Conservation (phyloP, 2,888 invertebrate species). For the Villa cingulata region DNA sequence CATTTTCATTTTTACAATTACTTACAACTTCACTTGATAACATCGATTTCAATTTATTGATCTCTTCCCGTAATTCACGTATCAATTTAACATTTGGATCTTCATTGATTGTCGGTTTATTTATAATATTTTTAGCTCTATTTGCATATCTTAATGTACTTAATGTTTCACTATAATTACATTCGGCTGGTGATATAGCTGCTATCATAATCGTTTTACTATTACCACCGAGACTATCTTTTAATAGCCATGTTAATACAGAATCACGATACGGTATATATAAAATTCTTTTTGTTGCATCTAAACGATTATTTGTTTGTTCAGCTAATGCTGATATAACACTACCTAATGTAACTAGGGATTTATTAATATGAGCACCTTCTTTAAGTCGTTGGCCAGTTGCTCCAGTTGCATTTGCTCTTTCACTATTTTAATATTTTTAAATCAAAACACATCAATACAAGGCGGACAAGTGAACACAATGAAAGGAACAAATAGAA, state of each 20-base stretch:
- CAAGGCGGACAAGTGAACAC: too few species aligned
- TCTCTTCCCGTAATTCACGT: conserved; percentile 70
- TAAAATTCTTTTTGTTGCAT: conserved; percentile 39
- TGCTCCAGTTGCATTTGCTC: conserved; percentile 79
- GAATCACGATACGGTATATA: conserved; percentile 84
- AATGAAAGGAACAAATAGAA: background rate
- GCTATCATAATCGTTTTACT: conserved; percentile 88
- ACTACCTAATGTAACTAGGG: conserved; percentile 72
- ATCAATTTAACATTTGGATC: conserved; percentile 81
- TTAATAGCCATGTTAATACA: conserved; percentile 74
- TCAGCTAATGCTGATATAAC: conserved; percentile 79
- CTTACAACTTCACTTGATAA: conserved; percentile 53
- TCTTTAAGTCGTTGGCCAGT: conserved; percentile 82
- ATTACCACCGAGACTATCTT: conserved; percentile 79
- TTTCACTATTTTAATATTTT: too few species aligned
- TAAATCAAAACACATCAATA: too few species aligned
- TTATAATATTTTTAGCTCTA: conserved; percentile 80
- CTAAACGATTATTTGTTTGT: conserved; percentile 38
- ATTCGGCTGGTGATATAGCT: conserved; percentile 66
- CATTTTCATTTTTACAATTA: conserved; percentile 9
- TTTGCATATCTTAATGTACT: conserved; percentile 79
- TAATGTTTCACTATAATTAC: conserved; percentile 76
- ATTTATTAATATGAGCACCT: conserved; percentile 84
- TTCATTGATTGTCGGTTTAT: conserved; percentile 82
- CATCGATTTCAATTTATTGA: conserved; percentile 63